These are phyloP conservation scores for Antigone vipio DNA, from an alignment of 2,113 vertebrate genomes.

Conservation along the genomic window DNA sequence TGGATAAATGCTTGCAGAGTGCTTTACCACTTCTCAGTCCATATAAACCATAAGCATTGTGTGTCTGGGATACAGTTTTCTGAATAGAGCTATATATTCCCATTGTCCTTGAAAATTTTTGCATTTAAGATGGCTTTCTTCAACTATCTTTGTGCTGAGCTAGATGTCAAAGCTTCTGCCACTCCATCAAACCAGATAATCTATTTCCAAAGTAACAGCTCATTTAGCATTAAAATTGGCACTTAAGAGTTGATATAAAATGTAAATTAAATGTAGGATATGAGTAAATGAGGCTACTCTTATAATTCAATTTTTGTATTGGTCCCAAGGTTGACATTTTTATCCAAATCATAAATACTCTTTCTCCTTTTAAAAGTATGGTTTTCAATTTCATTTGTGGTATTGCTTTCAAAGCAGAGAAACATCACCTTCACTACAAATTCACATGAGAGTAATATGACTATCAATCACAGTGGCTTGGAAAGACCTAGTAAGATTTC, in stretches of 20 bases:
- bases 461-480: slow-evolving; percentile 56
- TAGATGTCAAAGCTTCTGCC: slow-evolving; percentile 13
- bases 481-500: slow-evolving; percentile 55
- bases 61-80: neutral
- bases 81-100: neutral
- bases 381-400: slow-evolving; percentile 56
- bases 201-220: slow-evolving; percentile 53
- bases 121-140: neutral
- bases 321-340: slow-evolving; percentile 26
- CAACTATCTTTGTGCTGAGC: neutral
- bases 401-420: slow-evolving; percentile 61
- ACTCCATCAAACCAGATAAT: slow-evolving; percentile 40
- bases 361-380: neutral
- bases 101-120: slow-evolving; percentile 16
- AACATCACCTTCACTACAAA: slow-evolving; percentile 57
- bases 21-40: neutral
- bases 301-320: neutral
- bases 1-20: neutral
- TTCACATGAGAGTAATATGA: slow-evolving; percentile 60
- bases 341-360: slow-evolving; percentile 11
- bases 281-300: slow-evolving; percentile 13
- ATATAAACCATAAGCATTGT: neutral
- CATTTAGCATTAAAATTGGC: slow-evolving; percentile 59
- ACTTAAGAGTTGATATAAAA: slow-evolving; percentile 59
- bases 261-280: slow-evolving; percentile 53